Evolutionary conservation across 2,797 vertebrate species (phyloP), one percentile per base, ranked within the genome.

Genomic region (Triplophysa bombifrons): DNA sequence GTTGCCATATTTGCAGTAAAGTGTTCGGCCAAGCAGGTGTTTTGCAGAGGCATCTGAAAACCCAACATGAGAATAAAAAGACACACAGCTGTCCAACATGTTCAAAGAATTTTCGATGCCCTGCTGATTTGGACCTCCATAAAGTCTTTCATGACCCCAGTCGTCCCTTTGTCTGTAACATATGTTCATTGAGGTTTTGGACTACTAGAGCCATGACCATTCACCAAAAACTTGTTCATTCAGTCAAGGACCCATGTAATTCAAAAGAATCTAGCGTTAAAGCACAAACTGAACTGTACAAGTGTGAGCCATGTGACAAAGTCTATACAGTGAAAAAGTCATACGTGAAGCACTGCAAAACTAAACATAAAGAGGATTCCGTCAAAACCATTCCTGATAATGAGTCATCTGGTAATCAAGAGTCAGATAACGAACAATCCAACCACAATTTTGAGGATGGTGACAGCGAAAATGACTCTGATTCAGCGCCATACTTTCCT

Each of bases 401-500:
- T 46, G 2, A 80, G 83, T 69, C 84, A 74, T n/a, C 69, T 2
- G 6, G 30, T 44, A 64, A 13, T 73, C 85, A 86, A n/a, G 84
- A 82, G 22, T 84, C 79, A 0, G 85, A 85, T 77, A 84, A 88
- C 66, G 83, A 20, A 84, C 88, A 81, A 83, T 84, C 64, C 3
- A 38, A 78, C 56, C 80, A 68, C 76, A 69, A 82, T 75, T 83
- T 85, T 72, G 85, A 87, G 81, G 89, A 88, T 41, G 86, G 88
- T 34, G 82, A 70, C 27, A 78, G 82, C 14, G 85, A 89, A 76
- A 89, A 90, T 3, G 91, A 94, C 71, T 93, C 93, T 0, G 94
- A 95, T 80, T 92, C 93, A 4, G 94, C 93, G 0, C 93, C 93
- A 2, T 94, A 94, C 84, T 94, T 95, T 75, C 94, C 94, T 0